Percentiles rank a stretch among this genome's conserved stretches.
Evolutionary conservation across 2,113 vertebrate genomes (phyloP).

Genomic region (Hemicordylus capensis): DNA sequence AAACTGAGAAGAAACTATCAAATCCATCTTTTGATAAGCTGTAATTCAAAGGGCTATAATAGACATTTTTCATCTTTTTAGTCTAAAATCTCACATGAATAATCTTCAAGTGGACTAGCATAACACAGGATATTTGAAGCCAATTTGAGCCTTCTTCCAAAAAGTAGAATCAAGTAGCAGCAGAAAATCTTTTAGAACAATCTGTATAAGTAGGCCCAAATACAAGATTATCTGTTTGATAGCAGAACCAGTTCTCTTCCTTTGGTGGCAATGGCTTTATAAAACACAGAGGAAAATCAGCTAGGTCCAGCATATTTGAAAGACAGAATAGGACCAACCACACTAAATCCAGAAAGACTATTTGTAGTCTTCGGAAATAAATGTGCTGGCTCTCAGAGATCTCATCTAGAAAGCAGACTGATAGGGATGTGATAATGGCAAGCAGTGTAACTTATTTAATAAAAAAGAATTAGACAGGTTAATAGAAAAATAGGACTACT

Average conservation of each 20-base stretch:
- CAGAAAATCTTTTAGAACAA: too few species aligned
- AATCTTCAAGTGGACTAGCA: too few species aligned
- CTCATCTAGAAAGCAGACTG: background rate
- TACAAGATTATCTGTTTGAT: background rate
- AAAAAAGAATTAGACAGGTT: background rate
- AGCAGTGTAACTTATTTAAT: background rate
- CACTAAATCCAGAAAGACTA: background rate
- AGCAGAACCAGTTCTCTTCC: background rate
- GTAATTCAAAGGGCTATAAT: too few species aligned
- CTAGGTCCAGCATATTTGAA: background rate
- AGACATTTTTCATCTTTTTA: too few species aligned
- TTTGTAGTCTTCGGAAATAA: slow-evolving; percentile 2
- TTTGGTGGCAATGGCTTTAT: background rate
- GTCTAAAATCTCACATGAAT: too few species aligned
- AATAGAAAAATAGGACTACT: slow-evolving; percentile 4
- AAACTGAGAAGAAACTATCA: too few species aligned
- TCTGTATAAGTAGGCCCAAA: background rate
- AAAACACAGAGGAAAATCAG: background rate
- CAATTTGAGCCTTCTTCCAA: too few species aligned
- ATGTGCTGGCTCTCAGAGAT: background rate
- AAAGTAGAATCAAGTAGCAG: too few species aligned
- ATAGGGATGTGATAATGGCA: slow-evolving; percentile 3
- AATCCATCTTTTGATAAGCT: too few species aligned
- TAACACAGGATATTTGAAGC: too few species aligned
- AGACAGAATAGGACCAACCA: background rate